Conservation (phyloP, 2,113 vertebrate species). For the rat (Rattus norvegicus) region GRCr8 NC_086036.1:30008501-30009000, state of each 20-base stretch:
- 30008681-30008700: conserved; percentile 43
- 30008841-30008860: background rate
- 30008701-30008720: conserved; percentile 39
- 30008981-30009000: conserved; percentile 27
- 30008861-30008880: background rate
- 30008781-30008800: background rate
- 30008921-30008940: conserved; percentile 10
- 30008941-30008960: background rate
- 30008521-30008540: conserved; percentile 64
- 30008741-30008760: background rate
- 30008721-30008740: conserved; percentile 20
- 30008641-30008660: background rate
- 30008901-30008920: conserved; percentile 12
- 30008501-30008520: conserved; percentile 59
- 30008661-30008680: conserved; percentile 33
- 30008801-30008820: background rate
- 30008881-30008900: conserved; percentile 21
- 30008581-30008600: conserved; percentile 46
- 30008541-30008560: conserved; percentile 47
- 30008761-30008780: background rate
- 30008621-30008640: conserved; percentile 50
- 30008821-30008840: background rate
- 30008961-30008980: conserved; percentile 24
- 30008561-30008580: conserved; percentile 4
- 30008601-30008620: conserved; percentile 47